Evolutionary conservation across 2,113 vertebrate genomes (phyloP), one percentile per base, ranked within the genome.

Genomic region (Callionymus lyra): DNA sequence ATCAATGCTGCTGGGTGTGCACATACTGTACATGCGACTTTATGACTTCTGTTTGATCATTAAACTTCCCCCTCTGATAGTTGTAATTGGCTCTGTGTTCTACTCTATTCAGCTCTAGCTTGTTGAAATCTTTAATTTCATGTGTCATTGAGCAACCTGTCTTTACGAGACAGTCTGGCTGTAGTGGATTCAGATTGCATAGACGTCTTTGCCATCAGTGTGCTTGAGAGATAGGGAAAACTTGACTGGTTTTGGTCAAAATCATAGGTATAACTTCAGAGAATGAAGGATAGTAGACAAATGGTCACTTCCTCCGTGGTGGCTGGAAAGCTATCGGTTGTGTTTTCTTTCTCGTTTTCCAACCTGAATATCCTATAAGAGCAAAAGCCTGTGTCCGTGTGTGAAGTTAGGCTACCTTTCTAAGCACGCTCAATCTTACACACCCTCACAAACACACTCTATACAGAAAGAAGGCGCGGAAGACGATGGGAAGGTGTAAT

Each of bases 91-190:
- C 72, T 66, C 33, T 67, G 59, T 79, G 65, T 80, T 76, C 66
- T 65, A 63, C 55, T 51, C 63, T 72, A 63, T 67, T 54, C 64
- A 38, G 56, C 59, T 65, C 59, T 62, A 50, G 65, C 76, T 47
- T 65, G 61, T 51, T 56, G 48, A 70, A 69, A 68, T 80, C 74
- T 80, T 80, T 80, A 76, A 82, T 82, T 82, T 82, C 77, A 82
- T 80, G 80, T 73, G 65, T 82, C 77, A 80, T 82, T 82, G 77
- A 80, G 59, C 80, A 82, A 71, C 72, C 67, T 80, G 70, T 76
- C 68, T 68, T 49, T 74, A 70, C 21, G 65, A 68, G 53, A 50
- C 50, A 63, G 52, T 4, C 21, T 27, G 21, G 21, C 21, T 27
- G 21, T 27, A 5, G 21, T 27, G 21, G 8, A 27, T 27, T 27